Evolutionary conservation across 2,888 invertebrate genomes (phyloP).

Genomic region (Nemapogon koenigi): DNA sequence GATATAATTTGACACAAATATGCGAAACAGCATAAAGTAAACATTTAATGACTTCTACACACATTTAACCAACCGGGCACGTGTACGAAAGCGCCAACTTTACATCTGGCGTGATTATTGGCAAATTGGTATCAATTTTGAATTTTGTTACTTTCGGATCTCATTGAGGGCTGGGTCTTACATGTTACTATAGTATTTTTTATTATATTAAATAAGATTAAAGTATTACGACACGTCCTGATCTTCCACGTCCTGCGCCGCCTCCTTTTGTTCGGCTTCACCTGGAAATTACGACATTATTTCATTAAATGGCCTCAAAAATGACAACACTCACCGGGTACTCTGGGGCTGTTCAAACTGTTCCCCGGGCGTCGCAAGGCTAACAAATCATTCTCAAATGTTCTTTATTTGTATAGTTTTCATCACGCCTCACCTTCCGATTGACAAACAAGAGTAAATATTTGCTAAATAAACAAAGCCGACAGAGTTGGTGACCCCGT

Average conservation of each 20-base stretch:
- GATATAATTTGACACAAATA: slow-evolving; percentile 4
- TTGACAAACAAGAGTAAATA: too few relatives aligned
- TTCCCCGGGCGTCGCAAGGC: too few relatives aligned
- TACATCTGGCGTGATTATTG: background rate
- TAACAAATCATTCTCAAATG: too few relatives aligned
- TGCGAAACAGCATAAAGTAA: background rate
- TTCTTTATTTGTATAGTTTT: too few relatives aligned
- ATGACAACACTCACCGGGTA: too few relatives aligned
- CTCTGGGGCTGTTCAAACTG: too few relatives aligned
- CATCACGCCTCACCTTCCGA: too few relatives aligned
- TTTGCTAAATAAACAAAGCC: too few relatives aligned
- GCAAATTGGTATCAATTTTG: slow-evolving; percentile 2
- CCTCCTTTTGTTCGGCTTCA: slow-evolving; percentile 90
- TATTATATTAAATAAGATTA: slow-evolving; percentile 49
- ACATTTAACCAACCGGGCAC: slow-evolving; percentile 1
- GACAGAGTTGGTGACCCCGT: too few relatives aligned
- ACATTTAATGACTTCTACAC: background rate
- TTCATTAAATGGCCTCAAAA: background rate
- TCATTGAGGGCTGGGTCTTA: slow-evolving; percentile 55
- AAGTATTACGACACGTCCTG: slow-evolving; percentile 92
- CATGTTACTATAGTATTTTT: slow-evolving; percentile 60
- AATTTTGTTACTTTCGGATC: slow-evolving; percentile 24
- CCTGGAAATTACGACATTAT: slow-evolving; percentile 58
- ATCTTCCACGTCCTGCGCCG: slow-evolving; percentile 92
- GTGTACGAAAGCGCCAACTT: background rate